Percentiles rank a stretch among this genome's conserved stretches.
These are phyloP conservation scores for Aromia moschata DNA, from an alignment of 2,888 invertebrate genomes.

Conservation along the genomic window DNA sequence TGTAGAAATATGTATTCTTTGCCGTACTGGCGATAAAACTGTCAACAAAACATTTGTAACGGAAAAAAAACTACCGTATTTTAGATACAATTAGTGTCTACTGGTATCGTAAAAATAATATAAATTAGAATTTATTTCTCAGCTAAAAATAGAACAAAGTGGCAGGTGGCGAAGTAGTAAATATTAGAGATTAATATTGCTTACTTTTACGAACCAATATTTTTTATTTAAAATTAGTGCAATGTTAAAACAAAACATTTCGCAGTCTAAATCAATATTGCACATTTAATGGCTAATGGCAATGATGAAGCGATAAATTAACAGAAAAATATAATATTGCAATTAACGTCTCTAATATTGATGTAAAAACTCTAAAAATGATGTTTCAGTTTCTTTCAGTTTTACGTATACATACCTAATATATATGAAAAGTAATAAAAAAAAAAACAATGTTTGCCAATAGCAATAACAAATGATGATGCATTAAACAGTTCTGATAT, in stretches of 20 bases:
- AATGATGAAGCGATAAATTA: background rate
- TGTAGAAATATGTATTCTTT: conserved; percentile 9
- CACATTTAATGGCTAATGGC: background rate
- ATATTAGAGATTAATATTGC: conserved; percentile 18
- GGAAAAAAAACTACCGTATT: conserved; percentile 15
- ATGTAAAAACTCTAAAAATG: too few relatives aligned
- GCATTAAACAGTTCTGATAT: too few relatives aligned
- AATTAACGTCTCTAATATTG: too few relatives aligned
- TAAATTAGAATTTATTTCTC: conserved; percentile 19
- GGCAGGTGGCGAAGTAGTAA: conserved; percentile 20
- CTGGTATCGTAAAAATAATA: conserved; percentile 18
- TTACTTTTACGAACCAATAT: conserved; percentile 12
- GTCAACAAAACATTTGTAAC: conserved; percentile 15
- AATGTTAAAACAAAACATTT: conserved; percentile 11
- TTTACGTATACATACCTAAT: too few relatives aligned
- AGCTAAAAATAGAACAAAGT: conserved; percentile 14
- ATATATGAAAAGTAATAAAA: too few relatives aligned
- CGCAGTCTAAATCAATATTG: background rate
- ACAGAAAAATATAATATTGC: background rate
- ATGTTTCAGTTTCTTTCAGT: too few relatives aligned
- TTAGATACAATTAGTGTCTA: conserved; percentile 20
- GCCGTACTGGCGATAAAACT: conserved; percentile 11
- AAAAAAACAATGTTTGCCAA: too few relatives aligned
- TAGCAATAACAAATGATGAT: too few relatives aligned
- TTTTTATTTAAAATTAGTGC: conserved; percentile 7